phyloP scores from a whole-genome alignment of 2,888 invertebrate genomes.

The Nasonovia ribisnigri region DNA sequence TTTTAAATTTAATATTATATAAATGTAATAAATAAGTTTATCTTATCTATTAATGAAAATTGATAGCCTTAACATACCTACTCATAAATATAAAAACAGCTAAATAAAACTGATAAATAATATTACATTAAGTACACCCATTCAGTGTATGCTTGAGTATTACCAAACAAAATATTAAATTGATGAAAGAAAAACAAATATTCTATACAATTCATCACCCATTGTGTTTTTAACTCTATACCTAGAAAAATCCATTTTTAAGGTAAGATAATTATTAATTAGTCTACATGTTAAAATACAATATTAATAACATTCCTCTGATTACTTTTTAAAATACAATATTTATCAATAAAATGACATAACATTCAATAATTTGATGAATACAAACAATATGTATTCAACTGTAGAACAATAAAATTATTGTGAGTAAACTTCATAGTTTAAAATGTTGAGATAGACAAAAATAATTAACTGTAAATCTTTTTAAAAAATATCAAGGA shows the following conservation, averaged over 20 bases:
- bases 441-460: too few species aligned
- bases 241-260: background rate
- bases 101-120: background rate
- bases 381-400: too few species aligned
- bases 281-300: background rate
- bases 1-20: background rate
- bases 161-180: background rate
- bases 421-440: too few species aligned
- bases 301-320: background rate
- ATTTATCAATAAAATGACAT: background rate
- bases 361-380: background rate
- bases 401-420: too few species aligned
- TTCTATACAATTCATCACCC: background rate
- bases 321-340: background rate
- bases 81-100: background rate
- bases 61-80: background rate
- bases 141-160: background rate
- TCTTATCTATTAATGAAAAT: background rate
- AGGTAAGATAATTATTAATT: background rate
- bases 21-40: background rate
- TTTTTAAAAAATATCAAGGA: too few species aligned
- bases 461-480: too few species aligned
- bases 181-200: background rate
- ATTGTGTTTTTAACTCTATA: background rate
- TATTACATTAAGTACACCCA: background rate